Conservation (phyloP, 1,140 invertebrate species). For the Lasioglossum albipes region DNA sequence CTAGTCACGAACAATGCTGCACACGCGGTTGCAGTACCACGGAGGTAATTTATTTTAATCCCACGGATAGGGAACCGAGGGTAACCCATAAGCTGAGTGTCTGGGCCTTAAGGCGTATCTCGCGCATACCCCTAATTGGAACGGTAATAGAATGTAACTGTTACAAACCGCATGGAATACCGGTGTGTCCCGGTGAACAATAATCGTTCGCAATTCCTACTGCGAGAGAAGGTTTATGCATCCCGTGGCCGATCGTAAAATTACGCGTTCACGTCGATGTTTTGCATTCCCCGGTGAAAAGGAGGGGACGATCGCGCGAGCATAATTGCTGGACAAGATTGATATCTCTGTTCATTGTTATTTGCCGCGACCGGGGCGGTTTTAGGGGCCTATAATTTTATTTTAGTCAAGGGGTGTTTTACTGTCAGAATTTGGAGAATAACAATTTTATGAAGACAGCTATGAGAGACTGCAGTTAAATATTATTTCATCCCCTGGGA, state of each 20-base stretch:
- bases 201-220: constrained; percentile 13
- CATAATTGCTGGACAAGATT: background rate
- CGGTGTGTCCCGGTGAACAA: constrained; percentile 6
- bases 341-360: too few species aligned
- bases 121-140: constrained; percentile 32
- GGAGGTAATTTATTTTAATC: constrained; percentile 25
- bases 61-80: constrained; percentile 17
- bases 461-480: too few species aligned
- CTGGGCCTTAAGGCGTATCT: background rate
- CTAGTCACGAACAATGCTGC: background rate
- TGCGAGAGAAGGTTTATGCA: background rate
- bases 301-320: constrained; percentile 2
- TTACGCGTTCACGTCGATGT: background rate
- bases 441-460: too few species aligned
- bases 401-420: too few species aligned
- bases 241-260: constrained; percentile 8
- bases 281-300: background rate
- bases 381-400: too few species aligned
- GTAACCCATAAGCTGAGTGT: constrained; percentile 8
- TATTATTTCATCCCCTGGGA: too few species aligned
- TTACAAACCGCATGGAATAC: constrained; percentile 24
- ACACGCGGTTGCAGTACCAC: background rate
- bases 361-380: too few species aligned
- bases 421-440: too few species aligned
- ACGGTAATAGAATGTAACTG: constrained; percentile 44